Evolutionary conservation across 1,140 invertebrate species (phyloP).

Genomic region (Phocides pigmalion): DNA sequence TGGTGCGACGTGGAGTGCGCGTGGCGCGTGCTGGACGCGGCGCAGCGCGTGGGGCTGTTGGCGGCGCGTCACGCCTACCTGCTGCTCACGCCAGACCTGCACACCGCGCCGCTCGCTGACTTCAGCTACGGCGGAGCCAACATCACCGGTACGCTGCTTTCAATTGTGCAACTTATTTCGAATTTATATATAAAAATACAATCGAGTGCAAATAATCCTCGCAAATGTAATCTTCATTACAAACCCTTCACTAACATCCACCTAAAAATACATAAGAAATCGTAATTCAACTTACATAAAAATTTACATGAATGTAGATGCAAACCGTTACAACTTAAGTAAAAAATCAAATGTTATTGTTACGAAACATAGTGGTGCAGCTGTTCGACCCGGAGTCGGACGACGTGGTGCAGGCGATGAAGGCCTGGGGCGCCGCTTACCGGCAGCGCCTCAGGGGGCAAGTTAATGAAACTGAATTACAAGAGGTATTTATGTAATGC

Average conservation of each 20-base stretch:
- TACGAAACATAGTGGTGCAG: slow-evolving; percentile 43
- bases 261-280: no score
- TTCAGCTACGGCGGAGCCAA: slow-evolving; percentile 94
- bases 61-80: slow-evolving; percentile 89
- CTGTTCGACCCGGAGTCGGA: slow-evolving; percentile 56
- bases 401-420: slow-evolving; percentile 39
- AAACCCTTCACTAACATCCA: no score
- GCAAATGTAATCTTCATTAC: no score
- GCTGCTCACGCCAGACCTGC: slow-evolving; percentile 91
- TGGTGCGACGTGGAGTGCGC: slow-evolving; percentile 63
- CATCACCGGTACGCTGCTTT: slow-evolving; percentile 86
- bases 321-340: no score
- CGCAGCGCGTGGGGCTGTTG: slow-evolving; percentile 93
- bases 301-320: no score
- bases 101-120: slow-evolving; percentile 89
- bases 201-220: no score
- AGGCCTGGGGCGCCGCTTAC: slow-evolving; percentile 50
- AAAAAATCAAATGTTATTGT: not conserved
- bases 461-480: slow-evolving; percentile 37
- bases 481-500: slow-evolving; percentile 38
- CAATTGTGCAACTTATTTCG: no score
- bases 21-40: slow-evolving; percentile 70
- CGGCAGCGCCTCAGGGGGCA: slow-evolving; percentile 33
- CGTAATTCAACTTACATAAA: no score
- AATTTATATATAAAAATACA: no score